Percentiles rank a stretch among this genome's conserved stretches.
phyloP scores from a whole-genome alignment of 2,113 vertebrate species.

The Glaucidium brasilianum region DNA sequence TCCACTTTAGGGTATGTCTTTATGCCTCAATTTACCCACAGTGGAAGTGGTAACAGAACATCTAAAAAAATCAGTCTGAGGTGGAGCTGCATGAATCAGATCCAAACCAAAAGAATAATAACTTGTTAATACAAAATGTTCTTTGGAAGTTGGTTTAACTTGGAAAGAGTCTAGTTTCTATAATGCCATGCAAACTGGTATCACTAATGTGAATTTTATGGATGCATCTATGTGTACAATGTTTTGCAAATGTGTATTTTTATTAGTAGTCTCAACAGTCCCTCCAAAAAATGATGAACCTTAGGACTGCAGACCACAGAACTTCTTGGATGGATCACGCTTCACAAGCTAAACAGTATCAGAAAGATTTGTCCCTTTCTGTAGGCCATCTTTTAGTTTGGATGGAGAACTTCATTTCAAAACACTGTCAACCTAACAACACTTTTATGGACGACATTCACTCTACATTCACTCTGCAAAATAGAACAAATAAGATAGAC shows the following conservation, averaged over 20 bases:
- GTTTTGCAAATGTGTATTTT: neutral
- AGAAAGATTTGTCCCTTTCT: neutral
- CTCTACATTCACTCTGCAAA: neutral
- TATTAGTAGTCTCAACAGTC: neutral
- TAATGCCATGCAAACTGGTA: rapidly evolving
- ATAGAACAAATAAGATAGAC: neutral
- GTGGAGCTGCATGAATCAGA: neutral
- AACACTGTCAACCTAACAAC: neutral
- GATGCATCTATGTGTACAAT: neutral
- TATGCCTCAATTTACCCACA: neutral
- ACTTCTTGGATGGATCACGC: neutral
- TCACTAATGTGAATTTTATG: neutral
- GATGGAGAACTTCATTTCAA: neutral
- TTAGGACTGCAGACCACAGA: neutral
- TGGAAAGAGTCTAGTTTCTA: neutral
- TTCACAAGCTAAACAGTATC: neutral
- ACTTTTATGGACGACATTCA: neutral
- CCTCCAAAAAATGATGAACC: neutral
- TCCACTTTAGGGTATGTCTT: neutral
- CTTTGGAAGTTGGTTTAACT: neutral
- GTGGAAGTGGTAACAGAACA: neutral
- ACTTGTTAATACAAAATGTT: neutral
- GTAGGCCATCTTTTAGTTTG: neutral
- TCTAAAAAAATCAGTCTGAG: neutral
- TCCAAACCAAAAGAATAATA: neutral